phyloP scores from a whole-genome alignment of 1,140 invertebrate genomes.

The Drosophila sechellia region DNA sequence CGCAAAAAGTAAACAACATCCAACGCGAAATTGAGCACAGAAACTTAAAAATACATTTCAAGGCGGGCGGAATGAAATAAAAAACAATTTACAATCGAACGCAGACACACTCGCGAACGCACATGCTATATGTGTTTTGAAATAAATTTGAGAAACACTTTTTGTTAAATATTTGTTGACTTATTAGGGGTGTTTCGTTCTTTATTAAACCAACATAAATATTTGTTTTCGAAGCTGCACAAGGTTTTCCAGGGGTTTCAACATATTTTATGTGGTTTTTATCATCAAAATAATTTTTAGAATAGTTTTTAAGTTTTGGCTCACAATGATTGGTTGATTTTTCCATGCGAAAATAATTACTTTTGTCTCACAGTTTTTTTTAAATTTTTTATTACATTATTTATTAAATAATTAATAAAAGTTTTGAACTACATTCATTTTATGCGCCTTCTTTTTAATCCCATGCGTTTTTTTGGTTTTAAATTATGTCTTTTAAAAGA shows the following conservation, averaged over 20 bases:
- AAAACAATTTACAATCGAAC: slow-evolving; percentile 50
- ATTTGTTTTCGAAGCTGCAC: not conserved
- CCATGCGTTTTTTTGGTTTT: no score
- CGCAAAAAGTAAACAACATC: slow-evolving; percentile 80
- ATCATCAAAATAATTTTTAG: not conserved
- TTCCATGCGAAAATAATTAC: not conserved
- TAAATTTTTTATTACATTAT: no score
- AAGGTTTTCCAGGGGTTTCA: not conserved
- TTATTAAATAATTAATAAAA: no score
- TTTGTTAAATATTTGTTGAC: slow-evolving; percentile 28
- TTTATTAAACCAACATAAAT: not conserved
- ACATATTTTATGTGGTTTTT: not conserved
- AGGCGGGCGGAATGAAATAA: slow-evolving; percentile 70
- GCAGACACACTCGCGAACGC: slow-evolving; percentile 14
- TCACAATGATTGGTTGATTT: not conserved
- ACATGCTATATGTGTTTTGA: slow-evolving; percentile 17
- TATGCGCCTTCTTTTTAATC: no score
- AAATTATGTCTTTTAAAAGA: no score
- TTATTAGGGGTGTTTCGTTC: not conserved
- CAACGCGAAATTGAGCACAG: slow-evolving; percentile 67
- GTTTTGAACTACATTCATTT: no score
- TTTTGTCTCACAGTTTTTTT: no score
- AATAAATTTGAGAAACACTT: slow-evolving; percentile 44
- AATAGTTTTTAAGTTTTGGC: not conserved
- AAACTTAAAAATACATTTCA: slow-evolving; percentile 82